Percentiles rank a stretch among this genome's conserved stretches.
Conservation (phyloP, 2,797 vertebrate species). For the Phalloptychus januarius region DNA sequence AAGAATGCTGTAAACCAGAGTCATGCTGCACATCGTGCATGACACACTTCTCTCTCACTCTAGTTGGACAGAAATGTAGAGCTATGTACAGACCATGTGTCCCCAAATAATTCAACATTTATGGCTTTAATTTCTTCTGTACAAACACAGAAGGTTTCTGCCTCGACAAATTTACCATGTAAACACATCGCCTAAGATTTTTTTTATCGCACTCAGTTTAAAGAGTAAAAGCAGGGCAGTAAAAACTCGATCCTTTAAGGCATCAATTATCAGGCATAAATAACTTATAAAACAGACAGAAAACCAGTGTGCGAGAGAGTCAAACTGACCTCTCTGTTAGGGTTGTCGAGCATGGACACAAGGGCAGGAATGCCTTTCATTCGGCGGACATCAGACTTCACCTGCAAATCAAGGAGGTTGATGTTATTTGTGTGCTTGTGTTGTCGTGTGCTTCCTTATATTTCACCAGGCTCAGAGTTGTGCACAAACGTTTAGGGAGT, state of each 20-base stretch:
- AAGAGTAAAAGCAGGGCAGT: background rate
- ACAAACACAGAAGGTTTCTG: background rate
- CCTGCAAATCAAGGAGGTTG: conserved; percentile 54
- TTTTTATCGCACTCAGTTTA: background rate
- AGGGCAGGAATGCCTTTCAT: conserved; percentile 94
- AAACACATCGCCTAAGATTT: background rate
- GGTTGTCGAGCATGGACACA: conserved; percentile 92
- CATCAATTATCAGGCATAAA: background rate
- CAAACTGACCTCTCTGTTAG: conserved; percentile 88
- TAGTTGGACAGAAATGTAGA: background rate
- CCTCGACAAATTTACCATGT: background rate
- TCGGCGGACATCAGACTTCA: conserved; percentile 82
- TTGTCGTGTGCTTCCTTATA: background rate
- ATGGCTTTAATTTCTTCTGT: background rate
- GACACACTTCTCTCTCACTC: background rate
- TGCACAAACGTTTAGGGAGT: too few relatives aligned
- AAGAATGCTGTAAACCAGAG: background rate
- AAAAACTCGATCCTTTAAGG: background rate
- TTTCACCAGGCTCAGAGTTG: background rate
- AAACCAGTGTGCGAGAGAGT: background rate
- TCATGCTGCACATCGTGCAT: background rate
- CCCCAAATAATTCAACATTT: background rate
- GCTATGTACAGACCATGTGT: background rate
- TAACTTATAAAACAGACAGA: background rate
- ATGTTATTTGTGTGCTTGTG: background rate